A percentile compares a stretch with the other conserved stretches of the same genome.
These are phyloP conservation scores for Atherinomorus stipes DNA, from an alignment of 2,113 vertebrate species.

Conservation along the genomic window DNA sequence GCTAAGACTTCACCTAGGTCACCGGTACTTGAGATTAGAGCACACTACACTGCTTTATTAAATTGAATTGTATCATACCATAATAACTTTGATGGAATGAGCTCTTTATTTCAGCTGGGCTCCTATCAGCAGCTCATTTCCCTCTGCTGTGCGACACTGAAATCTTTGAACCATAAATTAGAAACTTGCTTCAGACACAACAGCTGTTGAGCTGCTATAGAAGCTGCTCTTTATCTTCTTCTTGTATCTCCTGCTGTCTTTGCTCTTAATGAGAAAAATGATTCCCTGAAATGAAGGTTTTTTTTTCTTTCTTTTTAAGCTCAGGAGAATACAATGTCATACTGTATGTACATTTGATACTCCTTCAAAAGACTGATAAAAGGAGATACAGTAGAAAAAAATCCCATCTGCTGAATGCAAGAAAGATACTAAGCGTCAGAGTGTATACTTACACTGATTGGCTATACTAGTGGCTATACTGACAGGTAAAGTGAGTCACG, in stretches of 20 bases:
- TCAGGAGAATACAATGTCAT: slow-evolving; percentile 12
- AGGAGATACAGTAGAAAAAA: slow-evolving; percentile 33
- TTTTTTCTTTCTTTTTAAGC: slow-evolving; percentile 12
- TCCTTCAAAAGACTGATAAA: neutral
- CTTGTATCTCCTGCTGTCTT: slow-evolving; percentile 29
- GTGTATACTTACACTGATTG: no score
- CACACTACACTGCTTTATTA: slow-evolving; percentile 64
- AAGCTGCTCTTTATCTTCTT: slow-evolving; percentile 56
- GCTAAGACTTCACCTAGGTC: slow-evolving; percentile 48
- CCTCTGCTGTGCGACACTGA: slow-evolving; percentile 50
- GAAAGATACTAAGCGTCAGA: no score
- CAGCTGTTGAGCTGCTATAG: slow-evolving; percentile 60
- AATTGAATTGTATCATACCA: slow-evolving; percentile 47
- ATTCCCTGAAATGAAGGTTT: slow-evolving; percentile 45
- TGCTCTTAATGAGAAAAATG: slow-evolving; percentile 25
- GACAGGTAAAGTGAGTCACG: no score
- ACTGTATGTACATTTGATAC: slow-evolving; percentile 23
- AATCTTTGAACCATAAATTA: slow-evolving; percentile 75
- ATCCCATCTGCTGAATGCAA: neutral
- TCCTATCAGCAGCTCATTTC: slow-evolving; percentile 65
- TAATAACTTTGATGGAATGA: slow-evolving; percentile 67
- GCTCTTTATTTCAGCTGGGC: slow-evolving; percentile 51
- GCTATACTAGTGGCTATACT: no score
- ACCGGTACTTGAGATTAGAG: slow-evolving; percentile 43
- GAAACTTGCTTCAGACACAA: slow-evolving; percentile 64